phyloP scores from a whole-genome alignment of 1,140 invertebrate genomes.

The Drosophila arawakana region DNA sequence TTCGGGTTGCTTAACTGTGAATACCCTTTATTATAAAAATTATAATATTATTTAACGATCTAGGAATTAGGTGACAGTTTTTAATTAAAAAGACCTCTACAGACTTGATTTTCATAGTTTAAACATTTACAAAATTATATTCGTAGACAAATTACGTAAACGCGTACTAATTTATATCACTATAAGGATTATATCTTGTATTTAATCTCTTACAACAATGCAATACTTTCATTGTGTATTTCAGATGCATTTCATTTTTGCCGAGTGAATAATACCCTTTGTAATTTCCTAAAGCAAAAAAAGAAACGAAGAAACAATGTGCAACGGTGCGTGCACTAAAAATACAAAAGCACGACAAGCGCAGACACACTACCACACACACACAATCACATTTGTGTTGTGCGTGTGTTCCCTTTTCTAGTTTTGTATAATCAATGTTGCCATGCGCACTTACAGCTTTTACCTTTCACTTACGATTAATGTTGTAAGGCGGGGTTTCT shows the following conservation, averaged over 20 bases:
- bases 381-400: neutral
- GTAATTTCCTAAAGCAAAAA: neutral
- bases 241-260: neutral
- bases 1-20: neutral
- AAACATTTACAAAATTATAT: too few species aligned
- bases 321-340: slow-evolving; percentile 24
- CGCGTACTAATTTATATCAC: too few species aligned
- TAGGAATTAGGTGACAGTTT: too few species aligned
- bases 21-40: neutral
- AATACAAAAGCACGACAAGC: slow-evolving; percentile 15
- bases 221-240: too few species aligned
- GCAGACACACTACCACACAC: neutral
- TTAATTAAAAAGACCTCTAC: too few species aligned
- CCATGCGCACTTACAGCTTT: slow-evolving; percentile 36
- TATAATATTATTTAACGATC: too few species aligned
- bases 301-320: slow-evolving; percentile 1
- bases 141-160: too few species aligned
- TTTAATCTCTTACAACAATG: too few species aligned
- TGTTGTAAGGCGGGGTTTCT: too few species aligned
- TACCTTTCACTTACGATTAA: slow-evolving; percentile 16
- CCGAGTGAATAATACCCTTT: neutral
- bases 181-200: too few species aligned
- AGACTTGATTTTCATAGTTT: too few species aligned
- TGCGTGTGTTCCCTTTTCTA: slow-evolving; percentile 39
- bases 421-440: slow-evolving; percentile 52